These are phyloP conservation scores for Cephus sareptanus DNA, from an alignment of 2,888 invertebrate genomes.

Conservation along the genomic window DNA sequence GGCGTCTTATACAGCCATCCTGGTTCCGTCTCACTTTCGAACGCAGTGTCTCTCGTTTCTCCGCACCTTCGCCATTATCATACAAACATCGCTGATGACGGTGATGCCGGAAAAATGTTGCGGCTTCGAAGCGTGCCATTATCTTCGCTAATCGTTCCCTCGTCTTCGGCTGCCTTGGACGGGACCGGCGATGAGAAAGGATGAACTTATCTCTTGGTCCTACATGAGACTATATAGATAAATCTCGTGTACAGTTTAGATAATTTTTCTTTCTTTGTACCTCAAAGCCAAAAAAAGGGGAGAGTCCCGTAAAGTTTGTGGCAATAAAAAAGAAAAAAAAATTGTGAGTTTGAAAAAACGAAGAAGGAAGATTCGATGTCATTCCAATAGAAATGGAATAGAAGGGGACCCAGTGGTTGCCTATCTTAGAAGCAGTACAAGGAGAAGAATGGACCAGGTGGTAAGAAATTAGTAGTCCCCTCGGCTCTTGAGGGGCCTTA, in stretches of 20 bases:
- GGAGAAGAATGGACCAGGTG: slow-evolving; percentile 56
- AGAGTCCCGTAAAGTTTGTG: slow-evolving; percentile 2
- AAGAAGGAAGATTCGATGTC: slow-evolving; percentile 24
- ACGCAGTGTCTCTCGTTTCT: slow-evolving; percentile 50
- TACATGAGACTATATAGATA: background rate
- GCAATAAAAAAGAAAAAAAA: background rate
- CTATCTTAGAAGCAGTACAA: background rate
- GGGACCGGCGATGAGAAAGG: background rate
- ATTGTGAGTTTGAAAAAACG: slow-evolving; percentile 26
- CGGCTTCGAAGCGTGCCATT: slow-evolving; percentile 47
- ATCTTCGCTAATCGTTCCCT: slow-evolving; percentile 49
- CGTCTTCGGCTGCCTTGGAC: background rate
- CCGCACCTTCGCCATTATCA: slow-evolving; percentile 64
- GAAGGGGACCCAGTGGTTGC: slow-evolving; percentile 28
- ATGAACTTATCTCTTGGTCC: background rate
- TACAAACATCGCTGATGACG: slow-evolving; percentile 62
- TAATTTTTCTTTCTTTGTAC: background rate
- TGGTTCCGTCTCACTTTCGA: slow-evolving; percentile 24
- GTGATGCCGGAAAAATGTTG: slow-evolving; percentile 57
- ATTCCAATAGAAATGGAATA: background rate
- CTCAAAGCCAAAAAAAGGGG: background rate
- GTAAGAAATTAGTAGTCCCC: slow-evolving; percentile 57
- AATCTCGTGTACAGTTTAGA: background rate
- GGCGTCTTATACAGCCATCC: slow-evolving; percentile 31
- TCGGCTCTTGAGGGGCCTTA: slow-evolving; percentile 25